Evolutionary conservation across 2,888 invertebrate species (phyloP).

Genomic region (Glyphotaelius pellucidus): DNA sequence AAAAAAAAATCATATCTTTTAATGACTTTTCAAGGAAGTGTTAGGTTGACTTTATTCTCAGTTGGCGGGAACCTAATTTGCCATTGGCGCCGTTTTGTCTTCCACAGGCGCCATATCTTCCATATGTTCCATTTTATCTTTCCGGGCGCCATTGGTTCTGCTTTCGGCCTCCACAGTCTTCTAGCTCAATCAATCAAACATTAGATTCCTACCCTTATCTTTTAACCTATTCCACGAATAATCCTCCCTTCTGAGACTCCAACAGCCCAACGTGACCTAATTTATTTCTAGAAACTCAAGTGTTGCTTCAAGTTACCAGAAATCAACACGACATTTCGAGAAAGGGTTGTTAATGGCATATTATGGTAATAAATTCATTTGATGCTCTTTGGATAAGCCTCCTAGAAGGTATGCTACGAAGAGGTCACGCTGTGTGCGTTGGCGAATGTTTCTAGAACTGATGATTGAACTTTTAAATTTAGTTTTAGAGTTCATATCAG

Average conservation of each 20-base stretch:
- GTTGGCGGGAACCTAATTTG: too few relatives aligned
- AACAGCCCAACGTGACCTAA: background rate
- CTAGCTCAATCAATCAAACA: background rate
- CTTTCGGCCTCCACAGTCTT: background rate
- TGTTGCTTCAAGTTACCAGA: background rate
- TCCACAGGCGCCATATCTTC: too few relatives aligned
- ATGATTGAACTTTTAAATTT: background rate
- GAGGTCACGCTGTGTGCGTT: background rate
- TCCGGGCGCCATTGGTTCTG: background rate
- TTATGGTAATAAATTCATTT: background rate
- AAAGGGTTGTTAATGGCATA: background rate
- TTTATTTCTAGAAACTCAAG: background rate
- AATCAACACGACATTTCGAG: background rate
- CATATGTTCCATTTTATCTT: background rate
- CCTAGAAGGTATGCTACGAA: background rate
- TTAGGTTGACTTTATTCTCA: too few relatives aligned
- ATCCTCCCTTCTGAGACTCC: background rate
- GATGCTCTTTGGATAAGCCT: background rate
- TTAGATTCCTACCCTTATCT: background rate
- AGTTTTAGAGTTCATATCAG: background rate
- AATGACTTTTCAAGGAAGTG: too few relatives aligned
- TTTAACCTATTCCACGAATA: background rate
- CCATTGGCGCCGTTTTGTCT: too few relatives aligned
- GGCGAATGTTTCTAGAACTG: background rate
- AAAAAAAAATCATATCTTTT: too few relatives aligned